These are phyloP conservation scores for Cephus nigrinus DNA, from an alignment of 2,888 invertebrate genomes.

Conservation along the genomic window DNA sequence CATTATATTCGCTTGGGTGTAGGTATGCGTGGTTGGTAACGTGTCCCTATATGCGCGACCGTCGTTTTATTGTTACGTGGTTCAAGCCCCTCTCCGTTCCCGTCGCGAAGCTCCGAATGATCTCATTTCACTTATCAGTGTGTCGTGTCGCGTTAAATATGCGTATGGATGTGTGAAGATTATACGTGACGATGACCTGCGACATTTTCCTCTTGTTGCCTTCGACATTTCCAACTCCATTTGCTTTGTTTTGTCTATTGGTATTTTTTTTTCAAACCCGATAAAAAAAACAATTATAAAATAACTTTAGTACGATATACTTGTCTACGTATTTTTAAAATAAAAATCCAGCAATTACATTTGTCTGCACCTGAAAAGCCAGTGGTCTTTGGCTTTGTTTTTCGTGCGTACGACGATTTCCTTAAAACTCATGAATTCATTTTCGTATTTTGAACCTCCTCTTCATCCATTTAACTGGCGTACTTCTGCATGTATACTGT, in stretches of 20 bases:
- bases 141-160: conserved; percentile 17
- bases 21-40: background rate
- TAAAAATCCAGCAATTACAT: too few species aligned
- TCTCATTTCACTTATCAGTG: conserved; percentile 51
- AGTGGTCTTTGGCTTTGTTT: background rate
- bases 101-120: conserved; percentile 44
- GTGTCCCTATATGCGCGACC: conserved; percentile 20
- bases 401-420: background rate
- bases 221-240: too few species aligned
- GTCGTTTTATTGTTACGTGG: background rate
- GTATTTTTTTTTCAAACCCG: too few species aligned
- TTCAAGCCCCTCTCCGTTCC: conserved; percentile 21
- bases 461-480: background rate
- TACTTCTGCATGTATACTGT: background rate
- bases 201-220: too few species aligned
- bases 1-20: background rate
- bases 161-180: background rate
- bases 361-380: too few species aligned
- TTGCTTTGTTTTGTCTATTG: too few species aligned
- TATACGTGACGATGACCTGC: too few species aligned
- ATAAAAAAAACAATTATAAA: too few species aligned
- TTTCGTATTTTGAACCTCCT: background rate
- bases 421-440: background rate
- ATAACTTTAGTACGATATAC: background rate
- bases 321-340: background rate